phyloP scores from a whole-genome alignment of 1,140 invertebrate species.

The Drosophila malerkotliana region DNA sequence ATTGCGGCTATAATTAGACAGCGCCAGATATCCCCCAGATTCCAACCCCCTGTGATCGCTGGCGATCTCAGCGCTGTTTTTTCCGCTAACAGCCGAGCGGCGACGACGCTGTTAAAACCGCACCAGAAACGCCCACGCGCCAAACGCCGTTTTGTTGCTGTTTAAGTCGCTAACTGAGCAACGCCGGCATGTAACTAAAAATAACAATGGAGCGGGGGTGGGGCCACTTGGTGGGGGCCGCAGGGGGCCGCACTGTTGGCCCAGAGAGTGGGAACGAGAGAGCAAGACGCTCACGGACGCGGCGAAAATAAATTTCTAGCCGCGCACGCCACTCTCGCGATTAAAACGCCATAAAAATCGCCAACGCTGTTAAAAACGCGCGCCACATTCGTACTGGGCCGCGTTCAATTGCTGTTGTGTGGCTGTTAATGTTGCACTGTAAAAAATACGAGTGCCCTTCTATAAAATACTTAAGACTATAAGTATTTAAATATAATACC shows the following conservation, averaged over 20 bases:
- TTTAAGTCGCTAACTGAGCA: constrained; percentile 15
- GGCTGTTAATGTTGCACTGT: constrained; percentile 10
- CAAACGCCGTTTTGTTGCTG: constrained; percentile 51
- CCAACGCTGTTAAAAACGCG: constrained; percentile 69
- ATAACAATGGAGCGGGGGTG: constrained; percentile 42
- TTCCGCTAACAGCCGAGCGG: constrained; percentile 27
- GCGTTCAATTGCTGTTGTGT: constrained; percentile 28
- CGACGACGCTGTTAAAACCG: constrained; percentile 32
- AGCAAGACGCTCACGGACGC: constrained; percentile 23
- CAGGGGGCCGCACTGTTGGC: constrained; percentile 20
- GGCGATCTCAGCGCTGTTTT: constrained; percentile 26
- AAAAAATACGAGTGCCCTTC: neutral
- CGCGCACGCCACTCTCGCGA: constrained; percentile 55
- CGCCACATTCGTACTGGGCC: constrained; percentile 37
- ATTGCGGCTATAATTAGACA: constrained; percentile 76
- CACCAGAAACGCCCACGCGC: constrained; percentile 70
- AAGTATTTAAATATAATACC: neutral
- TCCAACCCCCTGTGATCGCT: constrained; percentile 21
- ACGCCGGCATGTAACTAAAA: constrained; percentile 72
- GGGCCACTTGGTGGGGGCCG: neutral
- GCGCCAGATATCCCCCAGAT: constrained; percentile 26
- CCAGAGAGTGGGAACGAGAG: constrained; percentile 12
- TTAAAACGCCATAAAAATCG: constrained; percentile 80
- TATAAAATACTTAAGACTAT: neutral
- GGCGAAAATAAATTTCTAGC: constrained; percentile 45